Evolutionary conservation across 2,888 invertebrate genomes (phyloP).

Genomic region (Campoletis raptor): DNA sequence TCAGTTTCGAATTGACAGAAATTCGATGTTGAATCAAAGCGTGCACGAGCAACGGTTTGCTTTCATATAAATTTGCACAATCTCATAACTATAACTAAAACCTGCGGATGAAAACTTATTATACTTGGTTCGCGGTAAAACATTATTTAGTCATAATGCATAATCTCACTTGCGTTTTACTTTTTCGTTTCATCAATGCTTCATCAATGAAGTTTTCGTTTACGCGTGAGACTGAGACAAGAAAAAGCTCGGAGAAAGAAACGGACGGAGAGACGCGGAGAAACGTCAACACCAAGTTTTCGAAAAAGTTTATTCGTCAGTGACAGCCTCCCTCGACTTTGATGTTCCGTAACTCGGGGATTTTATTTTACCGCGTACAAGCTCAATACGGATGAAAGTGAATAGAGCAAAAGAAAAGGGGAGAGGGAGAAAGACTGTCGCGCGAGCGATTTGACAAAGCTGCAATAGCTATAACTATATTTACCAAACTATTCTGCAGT

Average conservation of each 20-base stretch:
- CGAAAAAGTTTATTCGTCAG: conserved; percentile 52
- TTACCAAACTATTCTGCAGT: conserved; percentile 58
- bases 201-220: background rate
- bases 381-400: conserved; percentile 17
- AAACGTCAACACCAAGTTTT: conserved; percentile 55
- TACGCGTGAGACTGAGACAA: conserved; percentile 23
- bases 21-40: too few species aligned
- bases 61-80: background rate
- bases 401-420: background rate
- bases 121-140: background rate
- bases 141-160: background rate
- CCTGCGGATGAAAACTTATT: background rate
- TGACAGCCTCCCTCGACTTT: conserved; percentile 54
- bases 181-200: background rate
- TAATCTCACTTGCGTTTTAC: background rate
- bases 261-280: background rate
- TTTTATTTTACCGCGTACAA: conserved; percentile 59
- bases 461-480: conserved; percentile 45
- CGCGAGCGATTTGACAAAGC: conserved; percentile 42
- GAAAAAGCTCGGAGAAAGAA: conserved; percentile 1
- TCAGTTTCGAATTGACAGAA: background rate
- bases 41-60: too few species aligned
- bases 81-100: background rate
- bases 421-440: conserved; percentile 1
- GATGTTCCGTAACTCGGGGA: conserved; percentile 44